Evolutionary conservation across 1,140 invertebrate species (phyloP), one percentile per base, ranked within the genome.

Genomic region (Leguminivora glycinivorella): DNA sequence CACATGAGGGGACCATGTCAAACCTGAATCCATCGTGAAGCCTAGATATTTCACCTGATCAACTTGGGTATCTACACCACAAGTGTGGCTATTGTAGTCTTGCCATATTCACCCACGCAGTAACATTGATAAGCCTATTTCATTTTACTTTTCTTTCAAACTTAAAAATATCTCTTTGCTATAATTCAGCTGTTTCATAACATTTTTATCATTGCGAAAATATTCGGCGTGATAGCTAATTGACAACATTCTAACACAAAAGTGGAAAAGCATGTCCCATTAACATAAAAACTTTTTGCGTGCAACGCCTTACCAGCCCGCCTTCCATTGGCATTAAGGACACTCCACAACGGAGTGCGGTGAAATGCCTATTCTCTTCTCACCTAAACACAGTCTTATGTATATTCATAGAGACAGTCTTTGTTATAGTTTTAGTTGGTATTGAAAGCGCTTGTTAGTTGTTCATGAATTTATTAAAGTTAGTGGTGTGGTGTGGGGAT

Each of bases 281-380:
- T 81, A 74, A 75, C 70, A 76, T 81, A 83, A 79, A 76, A 71
- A 70, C 26, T 17, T 63, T 63, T 83, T 80, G 77, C 17, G 67
- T 68, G 60, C 22, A 74, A 63, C 58, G 69, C 70, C 70, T 43
- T 29, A 63, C 25, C 58, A 63, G 58, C 71, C 29, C 58, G 17
- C 70, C 69, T 68, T 70, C 68, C 34, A 72, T 70, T 73, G 69
- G 75, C 75, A 77, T 78, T 79, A 76, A 77, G 75, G 75, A 74
- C 73, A 76, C 71, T 76, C 63, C 47, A 66, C 29, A 52, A 66
- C 34, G 24, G 63, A 72, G 58, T 72, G 67, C 70, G 47, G 70
- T 29, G 66, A 76, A 74, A 69, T 75, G 24, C 47, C 70, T 24
- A 67, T 72, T 76, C 68, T 75, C 66, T 25, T 52, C 43, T 69